Percentiles rank a stretch among this genome's conserved stretches.
phyloP scores from a whole-genome alignment of 2,113 vertebrate genomes.

The human (Homo sapiens) region GRCh38 chr2:145920001-145920500 shows the following conservation, averaged over 20 bases:
- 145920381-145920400: conserved; percentile 67
- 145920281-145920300: conserved; percentile 47
- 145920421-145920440: conserved; percentile 80
- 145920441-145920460: conserved; percentile 74
- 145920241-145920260: conserved; percentile 31
- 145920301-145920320: conserved; percentile 35
- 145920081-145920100: not conserved
- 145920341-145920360: conserved; percentile 40
- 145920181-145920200: not conserved
- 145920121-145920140: not conserved
- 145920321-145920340: conserved; percentile 61
- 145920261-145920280: conserved; percentile 45
- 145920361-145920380: conserved; percentile 47
- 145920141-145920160: not conserved
- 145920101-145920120: not conserved
- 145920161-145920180: conserved; percentile 18
- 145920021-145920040: not conserved
- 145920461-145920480: conserved; percentile 61
- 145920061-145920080: not conserved
- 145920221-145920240: conserved; percentile 31
- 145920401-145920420: conserved; percentile 80
- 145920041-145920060: not conserved
- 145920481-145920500: conserved; percentile 34
- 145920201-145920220: not conserved
- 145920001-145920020: not conserved